A percentile compares a stretch with the other conserved stretches of the same genome.
Conservation (phyloP, 2,797 vertebrate genomes). For the Alca torda region DNA sequence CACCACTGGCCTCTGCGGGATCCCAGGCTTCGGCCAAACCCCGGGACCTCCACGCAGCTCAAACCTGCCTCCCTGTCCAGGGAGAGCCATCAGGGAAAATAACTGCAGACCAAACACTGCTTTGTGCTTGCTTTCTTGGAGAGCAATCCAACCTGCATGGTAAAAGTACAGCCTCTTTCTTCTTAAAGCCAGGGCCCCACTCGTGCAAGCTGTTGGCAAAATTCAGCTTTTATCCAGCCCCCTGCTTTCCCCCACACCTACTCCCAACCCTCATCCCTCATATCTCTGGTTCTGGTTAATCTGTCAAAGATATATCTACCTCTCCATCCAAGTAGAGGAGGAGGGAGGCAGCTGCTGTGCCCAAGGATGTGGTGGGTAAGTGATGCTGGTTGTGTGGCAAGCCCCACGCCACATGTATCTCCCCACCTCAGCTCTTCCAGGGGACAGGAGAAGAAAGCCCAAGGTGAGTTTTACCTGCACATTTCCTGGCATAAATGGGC, state of each 20-base stretch:
- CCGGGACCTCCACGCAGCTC: conserved; percentile 76
- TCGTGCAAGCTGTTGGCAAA: background rate
- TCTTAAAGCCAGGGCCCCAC: accelerated
- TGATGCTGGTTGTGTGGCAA: background rate
- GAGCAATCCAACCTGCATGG: background rate
- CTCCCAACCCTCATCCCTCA: background rate
- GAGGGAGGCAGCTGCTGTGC: background rate
- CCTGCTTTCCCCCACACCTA: background rate
- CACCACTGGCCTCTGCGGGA: conserved; percentile 71
- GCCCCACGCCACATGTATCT: accelerated
- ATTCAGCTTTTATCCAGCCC: background rate
- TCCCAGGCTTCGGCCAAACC: conserved; percentile 79
- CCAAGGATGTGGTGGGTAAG: accelerated
- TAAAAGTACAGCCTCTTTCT: background rate
- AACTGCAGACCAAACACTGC: background rate
- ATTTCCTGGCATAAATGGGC: conserved; percentile 80
- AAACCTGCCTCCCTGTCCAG: conserved; percentile 78
- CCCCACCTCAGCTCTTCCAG: background rate
- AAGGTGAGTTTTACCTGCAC: conserved; percentile 77
- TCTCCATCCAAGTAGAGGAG: background rate
- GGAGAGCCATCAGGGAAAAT: background rate
- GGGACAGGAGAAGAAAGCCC: background rate
- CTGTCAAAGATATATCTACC: background rate
- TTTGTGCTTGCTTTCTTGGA: background rate
- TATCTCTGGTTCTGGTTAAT: background rate